These are phyloP conservation scores for Holacanthus passer DNA, from an alignment of 2,113 vertebrate genomes.

Conservation along the genomic window DNA sequence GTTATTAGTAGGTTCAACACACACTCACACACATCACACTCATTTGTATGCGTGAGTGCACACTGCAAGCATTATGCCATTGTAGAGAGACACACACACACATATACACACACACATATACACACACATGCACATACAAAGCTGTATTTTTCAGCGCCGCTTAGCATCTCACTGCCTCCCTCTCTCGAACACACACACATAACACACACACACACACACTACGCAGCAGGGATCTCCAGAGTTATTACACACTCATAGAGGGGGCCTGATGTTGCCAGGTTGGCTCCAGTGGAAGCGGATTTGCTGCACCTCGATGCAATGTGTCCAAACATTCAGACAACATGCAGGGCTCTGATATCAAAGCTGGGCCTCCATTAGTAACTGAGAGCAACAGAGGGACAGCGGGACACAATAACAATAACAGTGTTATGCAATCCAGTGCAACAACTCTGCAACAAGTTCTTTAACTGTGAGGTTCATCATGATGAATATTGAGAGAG, in stretches of 20 bases:
- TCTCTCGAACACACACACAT: not conserved
- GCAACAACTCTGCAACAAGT: slow-evolving; percentile 41
- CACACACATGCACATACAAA: not conserved
- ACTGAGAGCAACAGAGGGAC: slow-evolving; percentile 18
- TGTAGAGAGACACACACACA: not conserved
- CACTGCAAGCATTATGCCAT: slow-evolving; percentile 4
- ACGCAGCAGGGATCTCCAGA: slow-evolving; percentile 33
- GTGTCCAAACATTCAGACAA: slow-evolving; percentile 42
- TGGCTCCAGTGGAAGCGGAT: slow-evolving; percentile 37
- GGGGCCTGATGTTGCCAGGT: slow-evolving; percentile 38
- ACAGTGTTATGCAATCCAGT: slow-evolving; percentile 37
- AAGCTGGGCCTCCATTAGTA: slow-evolving; percentile 13
- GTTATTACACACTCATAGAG: slow-evolving; percentile 33
- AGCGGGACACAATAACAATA: slow-evolving; percentile 1
- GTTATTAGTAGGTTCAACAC: not conserved
- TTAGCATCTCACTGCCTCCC: slow-evolving; percentile 16
- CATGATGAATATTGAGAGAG: slow-evolving; percentile 13
- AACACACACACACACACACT: slow-evolving; percentile 9
- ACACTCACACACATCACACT: not conserved
- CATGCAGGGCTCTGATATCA: slow-evolving; percentile 35
- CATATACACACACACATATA: not conserved
- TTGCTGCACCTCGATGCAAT: slow-evolving; percentile 29
- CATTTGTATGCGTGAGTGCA: slow-evolving; percentile 33
- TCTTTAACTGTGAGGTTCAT: slow-evolving; percentile 13
- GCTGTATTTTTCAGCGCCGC: not conserved